Evolutionary conservation across 2,797 vertebrate genomes (phyloP).

Genomic region (Ispidina picta): DNA sequence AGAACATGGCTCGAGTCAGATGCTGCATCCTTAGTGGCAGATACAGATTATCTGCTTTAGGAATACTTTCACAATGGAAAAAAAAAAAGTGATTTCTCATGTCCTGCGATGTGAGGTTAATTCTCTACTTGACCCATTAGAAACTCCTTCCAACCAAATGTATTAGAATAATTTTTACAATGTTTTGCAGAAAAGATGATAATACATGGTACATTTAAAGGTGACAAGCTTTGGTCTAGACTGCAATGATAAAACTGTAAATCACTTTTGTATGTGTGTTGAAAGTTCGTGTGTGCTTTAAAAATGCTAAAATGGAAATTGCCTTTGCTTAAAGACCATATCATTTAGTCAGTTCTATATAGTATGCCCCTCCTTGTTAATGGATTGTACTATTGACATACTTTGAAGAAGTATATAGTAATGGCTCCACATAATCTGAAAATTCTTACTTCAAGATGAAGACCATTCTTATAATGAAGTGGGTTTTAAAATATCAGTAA

Average conservation of each 20-base stretch:
- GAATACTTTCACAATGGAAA: not conserved
- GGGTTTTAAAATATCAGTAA: not conserved
- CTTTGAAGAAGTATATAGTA: not conserved
- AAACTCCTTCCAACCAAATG: not conserved
- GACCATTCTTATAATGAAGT: not conserved
- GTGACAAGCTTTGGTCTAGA: not conserved
- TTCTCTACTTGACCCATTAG: not conserved
- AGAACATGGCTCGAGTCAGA: not conserved
- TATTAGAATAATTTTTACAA: not conserved
- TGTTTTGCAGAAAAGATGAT: not conserved
- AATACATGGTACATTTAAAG: not conserved
- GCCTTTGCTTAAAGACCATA: not conserved
- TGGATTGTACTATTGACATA: not conserved
- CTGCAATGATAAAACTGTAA: not conserved
- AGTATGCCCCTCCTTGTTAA: not conserved
- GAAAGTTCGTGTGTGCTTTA: not conserved
- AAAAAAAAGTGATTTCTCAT: not conserved
- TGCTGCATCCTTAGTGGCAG: not conserved
- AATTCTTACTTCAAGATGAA: not conserved
- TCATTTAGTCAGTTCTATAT: not conserved
- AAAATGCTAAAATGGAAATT: not conserved
- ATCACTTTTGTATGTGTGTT: not conserved
- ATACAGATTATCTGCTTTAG: not conserved
- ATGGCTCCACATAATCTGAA: not conserved
- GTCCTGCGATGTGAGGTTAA: not conserved